These are phyloP conservation scores for Rotaria sp. DNA, from an alignment of 2,888 invertebrate species.

Conservation along the genomic window DNA sequence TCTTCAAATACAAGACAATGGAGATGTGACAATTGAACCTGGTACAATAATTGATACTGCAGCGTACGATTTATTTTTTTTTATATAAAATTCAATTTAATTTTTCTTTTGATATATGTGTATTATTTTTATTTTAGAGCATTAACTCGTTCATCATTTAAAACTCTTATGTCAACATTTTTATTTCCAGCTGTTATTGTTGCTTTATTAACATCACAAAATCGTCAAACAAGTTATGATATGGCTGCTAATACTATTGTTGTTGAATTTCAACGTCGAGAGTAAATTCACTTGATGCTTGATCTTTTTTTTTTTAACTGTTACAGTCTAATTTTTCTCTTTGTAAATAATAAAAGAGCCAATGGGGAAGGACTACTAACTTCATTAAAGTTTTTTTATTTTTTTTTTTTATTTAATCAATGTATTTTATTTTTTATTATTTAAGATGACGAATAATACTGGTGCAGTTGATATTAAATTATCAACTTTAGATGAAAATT, in stretches of 20 bases:
- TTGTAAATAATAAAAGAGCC: background rate
- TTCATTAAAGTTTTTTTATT: no score
- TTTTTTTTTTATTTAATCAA: background rate
- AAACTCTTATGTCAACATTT: conserved; percentile 35
- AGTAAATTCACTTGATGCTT: background rate
- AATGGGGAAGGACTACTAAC: background rate
- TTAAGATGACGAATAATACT: conserved; percentile 40
- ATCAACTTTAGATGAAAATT: conserved; percentile 44
- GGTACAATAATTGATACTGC: background rate
- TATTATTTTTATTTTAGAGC: conserved; percentile 1
- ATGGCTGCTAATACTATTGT: conserved; percentile 34
- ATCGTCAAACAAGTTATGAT: conserved; percentile 39
- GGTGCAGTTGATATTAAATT: conserved; percentile 51
- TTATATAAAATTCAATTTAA: background rate
- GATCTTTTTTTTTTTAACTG: background rate
- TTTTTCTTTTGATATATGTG: background rate
- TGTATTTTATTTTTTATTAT: background rate
- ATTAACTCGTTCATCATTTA: conserved; percentile 31
- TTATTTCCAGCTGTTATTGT: conserved; percentile 38
- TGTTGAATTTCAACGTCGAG: conserved; percentile 26
- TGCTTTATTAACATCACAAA: conserved; percentile 35
- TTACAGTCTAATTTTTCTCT: background rate
- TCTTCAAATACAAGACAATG: conserved; percentile 9
- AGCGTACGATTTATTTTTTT: background rate
- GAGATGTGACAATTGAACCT: background rate